Base-by-base conservation (phyloP, 2,113 vertebrate species). In the Panthera tigris region DNA sequence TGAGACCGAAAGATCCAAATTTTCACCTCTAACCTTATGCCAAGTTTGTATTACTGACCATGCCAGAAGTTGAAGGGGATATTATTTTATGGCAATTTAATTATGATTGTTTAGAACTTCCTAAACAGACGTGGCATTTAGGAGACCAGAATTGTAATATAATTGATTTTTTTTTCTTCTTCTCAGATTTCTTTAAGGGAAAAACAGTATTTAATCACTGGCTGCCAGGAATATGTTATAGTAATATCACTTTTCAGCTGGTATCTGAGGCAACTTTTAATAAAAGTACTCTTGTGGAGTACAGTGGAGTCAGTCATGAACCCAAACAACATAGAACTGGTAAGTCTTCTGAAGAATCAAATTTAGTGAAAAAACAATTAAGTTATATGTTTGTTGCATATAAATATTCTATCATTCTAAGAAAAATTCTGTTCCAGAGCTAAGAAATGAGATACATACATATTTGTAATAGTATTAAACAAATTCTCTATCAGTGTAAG, bases 201-300 rank as follows among this genome's bases (percentile, higher is more conserved):
- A 99, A 99, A 98, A 99, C 99, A 0, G 99, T 99, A 95, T 99
- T 99, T 98, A 99, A 99, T 93, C 99, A 99, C 98, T 99, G 99
- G 99, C 97, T 99, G 21, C 99, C 99, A 0, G 99, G 99, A 19
- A 98, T 99, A 89, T 99, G 99, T 97, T 99, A 99, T 98, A 99
- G 99, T 18, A 99, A 99, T 98, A 99, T 99, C 97, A 99, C 99
- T 13, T 99, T 99, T 98, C 99, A 99, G 99, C 96, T 99, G 95
- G 99, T 99, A 3, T 99, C 99, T 0, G 99, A 99, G 98, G 99
- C 99, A 57, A 99, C 99, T 0, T 99, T 99, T 97, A 99, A 99
- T 98, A 99, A 99, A 99, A 99, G 98, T 52, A 99, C 99, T 0
- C 93, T 99, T 0, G 98, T 99, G 63, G 98, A 99, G 65, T 99